These are phyloP conservation scores for Parnassius smintheus DNA, from an alignment of 2,888 invertebrate genomes.

Conservation along the genomic window DNA sequence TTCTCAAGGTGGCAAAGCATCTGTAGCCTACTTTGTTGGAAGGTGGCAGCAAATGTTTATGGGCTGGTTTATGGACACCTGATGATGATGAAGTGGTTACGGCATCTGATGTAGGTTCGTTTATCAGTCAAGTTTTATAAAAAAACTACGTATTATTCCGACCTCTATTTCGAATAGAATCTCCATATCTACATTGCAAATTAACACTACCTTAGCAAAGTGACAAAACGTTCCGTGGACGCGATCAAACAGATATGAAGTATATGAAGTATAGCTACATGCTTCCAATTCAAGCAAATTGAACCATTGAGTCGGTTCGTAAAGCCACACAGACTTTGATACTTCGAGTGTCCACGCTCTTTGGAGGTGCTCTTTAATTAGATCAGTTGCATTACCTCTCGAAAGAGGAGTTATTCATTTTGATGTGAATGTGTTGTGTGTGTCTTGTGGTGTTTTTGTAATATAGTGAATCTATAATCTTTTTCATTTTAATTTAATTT, in stretches of 20 bases:
- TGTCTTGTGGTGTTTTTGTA: neutral
- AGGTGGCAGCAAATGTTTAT: no score
- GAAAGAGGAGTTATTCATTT: neutral
- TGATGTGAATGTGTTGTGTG: neutral
- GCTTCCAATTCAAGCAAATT: constrained; percentile 21
- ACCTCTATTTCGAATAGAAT: neutral
- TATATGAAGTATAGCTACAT: neutral
- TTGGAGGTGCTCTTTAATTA: constrained; percentile 19
- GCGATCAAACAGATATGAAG: neutral
- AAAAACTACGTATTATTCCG: no score
- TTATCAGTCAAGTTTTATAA: no score
- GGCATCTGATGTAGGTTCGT: no score
- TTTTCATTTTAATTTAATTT: neutral
- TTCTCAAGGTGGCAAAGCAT: no score
- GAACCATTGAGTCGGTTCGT: constrained; percentile 6
- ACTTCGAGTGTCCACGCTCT: constrained; percentile 3
- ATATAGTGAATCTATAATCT: neutral
- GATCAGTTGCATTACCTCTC: constrained; percentile 9
- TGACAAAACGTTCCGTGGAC: neutral
- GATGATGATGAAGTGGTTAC: no score
- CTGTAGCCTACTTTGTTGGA: no score
- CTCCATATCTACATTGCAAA: constrained; percentile 3
- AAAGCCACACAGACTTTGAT: constrained; percentile 1
- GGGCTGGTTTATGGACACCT: no score
- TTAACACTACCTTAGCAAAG: constrained; percentile 4